Conservation (phyloP, 2,113 vertebrate species). For the Lagenorhynchus albirostris region DNA sequence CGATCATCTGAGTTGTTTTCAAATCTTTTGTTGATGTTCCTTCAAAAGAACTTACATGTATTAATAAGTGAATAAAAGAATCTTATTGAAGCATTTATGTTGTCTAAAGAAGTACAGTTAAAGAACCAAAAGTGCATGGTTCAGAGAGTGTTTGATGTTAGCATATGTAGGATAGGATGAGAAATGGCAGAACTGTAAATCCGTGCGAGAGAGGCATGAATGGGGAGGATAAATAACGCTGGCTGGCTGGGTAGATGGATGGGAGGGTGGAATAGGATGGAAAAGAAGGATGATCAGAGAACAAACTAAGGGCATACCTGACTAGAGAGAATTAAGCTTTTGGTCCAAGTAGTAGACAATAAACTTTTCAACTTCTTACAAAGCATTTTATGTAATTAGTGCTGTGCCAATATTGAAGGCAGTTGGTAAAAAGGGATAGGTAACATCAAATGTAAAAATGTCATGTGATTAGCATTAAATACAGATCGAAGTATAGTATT, state of each 20-base stretch:
- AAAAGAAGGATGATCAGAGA: neutral
- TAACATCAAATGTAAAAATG: neutral
- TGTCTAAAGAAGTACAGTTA: neutral
- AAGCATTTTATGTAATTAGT: neutral
- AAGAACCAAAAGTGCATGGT: neutral
- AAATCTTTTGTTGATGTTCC: slow-evolving; percentile 1
- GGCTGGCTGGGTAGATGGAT: neutral
- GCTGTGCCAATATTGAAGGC: neutral
- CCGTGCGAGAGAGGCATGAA: neutral
- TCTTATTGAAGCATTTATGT: neutral
- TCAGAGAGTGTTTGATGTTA: slow-evolving; percentile 9
- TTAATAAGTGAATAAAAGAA: neutral
- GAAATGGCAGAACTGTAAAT: neutral
- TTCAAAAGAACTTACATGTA: neutral
- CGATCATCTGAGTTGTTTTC: neutral
- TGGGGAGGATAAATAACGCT: neutral
- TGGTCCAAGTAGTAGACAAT: neutral
- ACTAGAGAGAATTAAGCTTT: neutral
- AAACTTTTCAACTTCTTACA: neutral
- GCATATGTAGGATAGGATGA: neutral
- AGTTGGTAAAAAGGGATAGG: neutral
- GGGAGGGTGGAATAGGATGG: neutral
- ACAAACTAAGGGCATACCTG: neutral
- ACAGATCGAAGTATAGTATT: neutral
- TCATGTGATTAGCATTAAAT: neutral